These are phyloP conservation scores for Piscicola geometra DNA, from an alignment of 2,888 invertebrate species.

Conservation along the genomic window DNA sequence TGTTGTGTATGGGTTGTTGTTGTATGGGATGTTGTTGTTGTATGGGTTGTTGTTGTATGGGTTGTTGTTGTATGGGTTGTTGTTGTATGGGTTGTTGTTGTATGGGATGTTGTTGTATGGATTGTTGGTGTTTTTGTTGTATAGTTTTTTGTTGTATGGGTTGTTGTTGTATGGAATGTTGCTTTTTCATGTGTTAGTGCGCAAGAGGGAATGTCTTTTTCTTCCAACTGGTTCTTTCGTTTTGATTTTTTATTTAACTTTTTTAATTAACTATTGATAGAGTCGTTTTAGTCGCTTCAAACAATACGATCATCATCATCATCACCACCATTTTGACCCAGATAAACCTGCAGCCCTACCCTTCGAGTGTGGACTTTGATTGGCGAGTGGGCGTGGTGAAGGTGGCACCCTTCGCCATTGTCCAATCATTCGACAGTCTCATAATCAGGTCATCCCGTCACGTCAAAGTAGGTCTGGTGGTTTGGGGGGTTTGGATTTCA, in stretches of 20 bases:
- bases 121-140: not conserved
- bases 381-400: conserved; percentile 98
- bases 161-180: too few species aligned
- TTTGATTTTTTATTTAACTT: not conserved
- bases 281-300: too few species aligned
- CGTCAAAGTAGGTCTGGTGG: not conserved
- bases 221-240: not conserved
- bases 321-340: conserved; percentile 54
- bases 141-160: not conserved
- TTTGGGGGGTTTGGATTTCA: too few species aligned
- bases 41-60: too few species aligned
- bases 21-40: not conserved
- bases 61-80: not conserved
- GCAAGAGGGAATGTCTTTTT: too few species aligned
- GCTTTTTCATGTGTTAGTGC: too few species aligned
- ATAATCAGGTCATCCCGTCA: conserved; percentile 55
- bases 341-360: conserved; percentile 96
- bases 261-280: too few species aligned
- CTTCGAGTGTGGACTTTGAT: conserved; percentile 86
- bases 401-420: conserved; percentile 94
- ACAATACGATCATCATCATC: not conserved
- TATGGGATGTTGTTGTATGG: not conserved
- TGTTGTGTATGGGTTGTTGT: not conserved
- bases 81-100: not conserved
- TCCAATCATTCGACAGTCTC: conserved; percentile 91